A percentile compares a stretch with the other conserved stretches of the same genome.
phyloP scores from a whole-genome alignment of 64 coral and sea anemone species.

The Actinia equina region DNA sequence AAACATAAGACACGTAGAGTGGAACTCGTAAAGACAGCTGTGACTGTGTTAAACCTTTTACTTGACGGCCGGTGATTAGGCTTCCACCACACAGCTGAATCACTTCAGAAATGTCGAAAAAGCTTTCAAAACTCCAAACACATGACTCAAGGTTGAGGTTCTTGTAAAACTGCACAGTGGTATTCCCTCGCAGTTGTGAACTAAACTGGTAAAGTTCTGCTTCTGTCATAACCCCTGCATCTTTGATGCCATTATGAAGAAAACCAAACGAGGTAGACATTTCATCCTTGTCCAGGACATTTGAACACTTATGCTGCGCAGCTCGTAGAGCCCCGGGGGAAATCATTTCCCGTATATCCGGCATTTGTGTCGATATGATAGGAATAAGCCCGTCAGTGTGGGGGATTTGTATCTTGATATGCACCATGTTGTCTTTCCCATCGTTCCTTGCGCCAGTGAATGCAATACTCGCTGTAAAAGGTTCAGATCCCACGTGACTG shows the following conservation, averaged over 20 bases:
- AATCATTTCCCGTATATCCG: slow-evolving; percentile 58
- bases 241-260: slow-evolving; percentile 45
- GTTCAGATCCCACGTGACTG: slow-evolving; percentile 70
- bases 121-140: slow-evolving; percentile 95
- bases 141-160: slow-evolving; percentile 93
- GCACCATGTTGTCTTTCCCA: slow-evolving; percentile 82
- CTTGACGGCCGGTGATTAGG: slow-evolving; percentile 61
- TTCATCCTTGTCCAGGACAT: slow-evolving; percentile 70
- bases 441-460: slow-evolving; percentile 76
- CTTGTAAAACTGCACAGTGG: slow-evolving; percentile 71
- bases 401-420: slow-evolving; percentile 73
- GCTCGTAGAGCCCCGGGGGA: slow-evolving; percentile 51
- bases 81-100: slow-evolving; percentile 75
- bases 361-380: slow-evolving; percentile 67
- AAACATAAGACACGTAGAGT: slow-evolving; percentile 82
- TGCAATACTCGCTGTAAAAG: slow-evolving; percentile 76
- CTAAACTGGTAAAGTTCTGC: slow-evolving; percentile 84
- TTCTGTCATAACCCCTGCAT: slow-evolving; percentile 26
- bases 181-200: slow-evolving; percentile 65
- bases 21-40: slow-evolving; percentile 85
- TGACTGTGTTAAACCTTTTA: slow-evolving; percentile 70
- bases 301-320: slow-evolving; percentile 85
- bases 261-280: slow-evolving; percentile 71
- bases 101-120: slow-evolving; percentile 86
- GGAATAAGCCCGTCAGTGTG: slow-evolving; percentile 95